These are phyloP conservation scores for Spea bombifrons DNA, from an alignment of 2,113 vertebrate species.

Conservation along the genomic window DNA sequence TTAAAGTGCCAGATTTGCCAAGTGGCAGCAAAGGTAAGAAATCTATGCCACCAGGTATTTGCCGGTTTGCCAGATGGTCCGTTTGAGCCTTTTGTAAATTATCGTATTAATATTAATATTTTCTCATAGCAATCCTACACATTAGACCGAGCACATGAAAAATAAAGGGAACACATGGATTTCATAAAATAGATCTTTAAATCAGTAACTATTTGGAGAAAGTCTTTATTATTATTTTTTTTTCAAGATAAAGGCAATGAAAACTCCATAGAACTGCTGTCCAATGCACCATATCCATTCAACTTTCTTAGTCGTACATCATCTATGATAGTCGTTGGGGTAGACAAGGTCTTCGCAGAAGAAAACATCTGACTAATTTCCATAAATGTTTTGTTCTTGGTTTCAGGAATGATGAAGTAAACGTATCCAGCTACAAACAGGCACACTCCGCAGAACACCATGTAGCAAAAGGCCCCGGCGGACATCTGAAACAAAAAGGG, in stretches of 20 bases:
- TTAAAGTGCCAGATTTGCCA: too few species aligned
- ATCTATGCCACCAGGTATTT: too few species aligned
- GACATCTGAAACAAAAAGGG: conserved; percentile 62
- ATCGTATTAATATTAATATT: too few species aligned
- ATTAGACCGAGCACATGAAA: too few species aligned
- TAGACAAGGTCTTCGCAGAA: conserved; percentile 46
- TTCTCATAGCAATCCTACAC: too few species aligned
- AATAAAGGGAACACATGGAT: too few species aligned
- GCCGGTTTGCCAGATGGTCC: too few species aligned
- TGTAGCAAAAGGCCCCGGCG: conserved; percentile 78
- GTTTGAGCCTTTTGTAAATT: too few species aligned
- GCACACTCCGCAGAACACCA: conserved; percentile 79
- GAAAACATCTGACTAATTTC: conserved; percentile 83
- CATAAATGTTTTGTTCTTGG: conserved; percentile 86
- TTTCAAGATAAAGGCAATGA: neutral
- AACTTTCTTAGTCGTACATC: conserved; percentile 62
- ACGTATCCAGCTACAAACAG: conserved; percentile 72
- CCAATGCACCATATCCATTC: conserved; percentile 70
- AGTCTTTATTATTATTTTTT: too few species aligned
- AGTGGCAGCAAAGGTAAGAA: too few species aligned
- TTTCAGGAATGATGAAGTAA: conserved; percentile 78
- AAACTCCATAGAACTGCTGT: conserved; percentile 56
- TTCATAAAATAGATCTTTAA: too few species aligned
- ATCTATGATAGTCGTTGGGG: conserved; percentile 31
- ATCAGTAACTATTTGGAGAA: too few species aligned